These are phyloP conservation scores for Tenthredo notha DNA, from an alignment of 2,888 invertebrate genomes.

Conservation along the genomic window DNA sequence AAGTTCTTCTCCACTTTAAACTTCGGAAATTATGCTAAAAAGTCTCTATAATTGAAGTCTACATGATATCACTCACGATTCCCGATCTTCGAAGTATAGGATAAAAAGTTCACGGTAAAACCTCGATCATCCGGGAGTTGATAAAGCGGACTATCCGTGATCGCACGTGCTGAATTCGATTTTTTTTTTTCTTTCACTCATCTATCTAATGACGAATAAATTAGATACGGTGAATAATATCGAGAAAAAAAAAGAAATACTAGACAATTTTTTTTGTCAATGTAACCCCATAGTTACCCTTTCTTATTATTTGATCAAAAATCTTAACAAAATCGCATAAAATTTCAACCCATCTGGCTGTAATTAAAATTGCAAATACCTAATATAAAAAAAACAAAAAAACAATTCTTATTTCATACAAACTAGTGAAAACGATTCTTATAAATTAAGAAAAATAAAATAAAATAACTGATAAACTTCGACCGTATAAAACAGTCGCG, in stretches of 20 bases:
- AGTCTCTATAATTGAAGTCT: background rate
- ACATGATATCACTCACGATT: background rate
- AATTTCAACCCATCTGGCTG: too few species aligned
- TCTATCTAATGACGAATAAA: background rate
- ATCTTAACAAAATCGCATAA: background rate
- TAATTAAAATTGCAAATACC: too few species aligned
- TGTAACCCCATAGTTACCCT: background rate
- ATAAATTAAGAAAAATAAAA: background rate
- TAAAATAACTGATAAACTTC: background rate
- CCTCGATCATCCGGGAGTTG: background rate
- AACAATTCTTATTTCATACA: too few species aligned
- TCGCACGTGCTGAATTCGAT: background rate
- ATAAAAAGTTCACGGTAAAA: background rate
- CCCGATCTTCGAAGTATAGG: background rate
- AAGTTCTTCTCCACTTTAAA: background rate
- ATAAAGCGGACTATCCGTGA: background rate
- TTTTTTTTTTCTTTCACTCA: background rate
- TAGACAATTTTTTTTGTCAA: background rate
- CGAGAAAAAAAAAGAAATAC: background rate
- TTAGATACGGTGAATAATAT: background rate
- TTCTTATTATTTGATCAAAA: background rate
- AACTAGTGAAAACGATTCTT: background rate
- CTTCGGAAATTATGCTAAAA: background rate
- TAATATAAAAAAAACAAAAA: too few species aligned
- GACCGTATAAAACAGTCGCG: background rate